Evolutionary conservation across 2,113 vertebrate genomes (phyloP), one percentile per base, ranked within the genome.

Genomic region (Regulus satrapa): DNA sequence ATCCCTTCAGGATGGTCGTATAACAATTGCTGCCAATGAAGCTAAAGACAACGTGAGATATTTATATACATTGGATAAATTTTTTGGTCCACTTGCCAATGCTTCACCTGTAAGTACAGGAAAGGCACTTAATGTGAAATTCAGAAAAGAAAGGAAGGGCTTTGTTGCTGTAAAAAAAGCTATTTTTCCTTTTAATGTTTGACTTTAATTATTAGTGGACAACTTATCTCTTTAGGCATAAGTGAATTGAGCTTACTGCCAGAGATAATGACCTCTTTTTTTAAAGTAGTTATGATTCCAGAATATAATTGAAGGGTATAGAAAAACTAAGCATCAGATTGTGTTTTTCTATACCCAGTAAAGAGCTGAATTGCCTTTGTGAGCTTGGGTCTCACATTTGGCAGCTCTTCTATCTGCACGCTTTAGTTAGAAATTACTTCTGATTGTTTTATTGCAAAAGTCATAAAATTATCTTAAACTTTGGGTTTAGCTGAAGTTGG

Each of bases 21-120:
- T 99, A 94, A 99, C 98, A 4, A 64, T 95, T 45, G 98, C 98
- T 76, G 97, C 98, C 20, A 98, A 98, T 93, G 98, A 99, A 92
- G 98, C 98, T 31, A 99, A 98, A 85, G 98, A 98, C 96, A 99
- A 98, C 0, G 98, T 99, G 83, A 98, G 97, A 91, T 99, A 98
- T 77, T 97, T 98, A 29, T 97, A 97, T 94, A 97, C 97, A 0
- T 40, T 99, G 96, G 98, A 98, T 75, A 98, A 95, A 87, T 98
- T 98, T 96, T 98, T 99, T 69, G 95, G 94, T 32, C 97, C 91
- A 8, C 96, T 98, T 96, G 97, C 93, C 46, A 97, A 94, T 92
- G 95, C 97, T 78, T 97, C 97, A 68, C 98, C 98, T 82, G 98
- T 99, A 97, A 98, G 97, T 79, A 36, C 24, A 85, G 12, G 62